These are phyloP conservation scores for Alentia gelatinosa DNA, from an alignment of 2,888 invertebrate genomes.

Conservation along the genomic window DNA sequence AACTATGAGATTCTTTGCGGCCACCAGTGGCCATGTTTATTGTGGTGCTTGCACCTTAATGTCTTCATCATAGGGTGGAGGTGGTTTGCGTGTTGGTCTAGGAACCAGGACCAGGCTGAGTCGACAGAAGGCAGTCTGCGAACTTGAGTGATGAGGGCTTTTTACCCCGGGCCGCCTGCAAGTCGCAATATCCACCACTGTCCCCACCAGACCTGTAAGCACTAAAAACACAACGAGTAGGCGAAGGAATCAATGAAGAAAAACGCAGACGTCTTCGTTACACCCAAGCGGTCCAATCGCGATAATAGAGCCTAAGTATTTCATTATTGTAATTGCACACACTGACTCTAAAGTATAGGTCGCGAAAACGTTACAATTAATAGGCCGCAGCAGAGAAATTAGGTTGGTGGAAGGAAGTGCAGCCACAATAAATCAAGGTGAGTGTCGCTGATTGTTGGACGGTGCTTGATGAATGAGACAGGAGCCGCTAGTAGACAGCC, in stretches of 20 bases:
- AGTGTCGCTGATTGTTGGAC: background rate
- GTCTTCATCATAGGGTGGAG: background rate
- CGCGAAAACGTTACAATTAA: constrained; percentile 16
- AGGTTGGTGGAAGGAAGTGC: background rate
- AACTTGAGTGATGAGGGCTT: constrained; percentile 14
- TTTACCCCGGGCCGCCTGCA: background rate
- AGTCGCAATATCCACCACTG: constrained; percentile 17
- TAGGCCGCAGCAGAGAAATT: background rate
- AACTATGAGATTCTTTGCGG: background rate
- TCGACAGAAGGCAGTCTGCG: background rate
- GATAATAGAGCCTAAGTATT: constrained; percentile 3
- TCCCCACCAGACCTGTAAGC: background rate
- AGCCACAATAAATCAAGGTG: background rate
- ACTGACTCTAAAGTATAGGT: background rate
- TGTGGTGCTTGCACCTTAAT: background rate
- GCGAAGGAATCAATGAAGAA: background rate
- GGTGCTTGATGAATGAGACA: background rate
- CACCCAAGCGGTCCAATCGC: background rate
- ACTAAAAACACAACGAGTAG: background rate
- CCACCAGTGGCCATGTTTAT: background rate
- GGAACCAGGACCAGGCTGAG: background rate
- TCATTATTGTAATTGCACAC: background rate
- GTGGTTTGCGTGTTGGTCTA: background rate
- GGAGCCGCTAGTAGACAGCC: background rate
- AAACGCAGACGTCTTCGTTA: background rate